Base-by-base conservation (phyloP, 2,888 invertebrate species). In the Drosophila silvestris region DNA sequence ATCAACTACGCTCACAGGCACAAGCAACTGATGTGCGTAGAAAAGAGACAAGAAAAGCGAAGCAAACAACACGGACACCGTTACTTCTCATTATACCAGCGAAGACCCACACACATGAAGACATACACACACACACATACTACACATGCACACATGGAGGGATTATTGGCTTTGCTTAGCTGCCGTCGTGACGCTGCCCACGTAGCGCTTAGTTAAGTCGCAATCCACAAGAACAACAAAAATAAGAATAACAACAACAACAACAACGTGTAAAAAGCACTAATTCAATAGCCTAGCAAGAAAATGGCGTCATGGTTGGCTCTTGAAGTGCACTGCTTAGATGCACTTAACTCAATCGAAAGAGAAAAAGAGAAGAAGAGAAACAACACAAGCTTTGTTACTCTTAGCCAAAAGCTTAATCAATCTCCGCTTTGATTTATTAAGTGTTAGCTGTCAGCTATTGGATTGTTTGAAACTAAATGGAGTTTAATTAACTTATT, bases 271-370 rank as follows among this genome's bases (percentile, higher is more conserved):
- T 64, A 37, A 63, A 32, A 44, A 54, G 47, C 47, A 47, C 32
- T 28, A 37, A 39, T 22, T 44, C 30, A 30, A 30, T 37, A 37
- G 16, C 9, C 19, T 26, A 52, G 51, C 56, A 54, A 50, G 32
- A 73, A 59, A 58, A 69, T 77, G 65, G 75, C 82, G 70, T 73
- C 77, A 73, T 73, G 72, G 56, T 70, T 73, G 67, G 57, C 35
- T 16, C 70, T 74, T 71, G 22, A 64, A 81, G 68, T 82, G 82
- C 68, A 69, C 57, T 71, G 68, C 81, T 77, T 53, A 77, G 73
- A 77, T 82, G 77, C 81, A 82, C 80, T 82, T 70, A 79, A 63
- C 59, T 57, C 66, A 26, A 37, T 39, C 33, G 12, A 62, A 62
- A 28, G 62, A 3, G 33, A 37, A 7, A 62, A 62, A 28, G 62